These are phyloP conservation scores for Neria commutata DNA, from an alignment of 2,888 invertebrate genomes.

Conservation along the genomic window DNA sequence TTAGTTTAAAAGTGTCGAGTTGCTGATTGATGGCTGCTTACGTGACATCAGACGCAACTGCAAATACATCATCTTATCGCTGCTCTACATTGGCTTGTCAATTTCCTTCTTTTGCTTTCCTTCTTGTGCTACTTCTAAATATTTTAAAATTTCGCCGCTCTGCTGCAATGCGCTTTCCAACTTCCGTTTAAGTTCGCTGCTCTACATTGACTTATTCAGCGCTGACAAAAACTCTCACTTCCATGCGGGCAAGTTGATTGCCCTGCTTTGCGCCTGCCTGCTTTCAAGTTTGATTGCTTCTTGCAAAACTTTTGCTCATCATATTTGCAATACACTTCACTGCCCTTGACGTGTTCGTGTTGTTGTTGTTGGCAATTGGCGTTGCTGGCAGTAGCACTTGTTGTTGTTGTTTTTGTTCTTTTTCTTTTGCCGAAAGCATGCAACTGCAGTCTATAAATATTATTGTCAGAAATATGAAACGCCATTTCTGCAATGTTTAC, in stretches of 20 bases:
- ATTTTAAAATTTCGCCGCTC: neutral
- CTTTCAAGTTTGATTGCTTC: slow-evolving; percentile 3
- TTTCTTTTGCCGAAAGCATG: neutral
- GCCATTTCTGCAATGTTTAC: no score
- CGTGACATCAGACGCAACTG: neutral
- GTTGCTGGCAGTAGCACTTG: slow-evolving; percentile 9
- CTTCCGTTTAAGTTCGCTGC: slow-evolving; percentile 46
- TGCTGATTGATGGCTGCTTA: no score
- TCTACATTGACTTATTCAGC: slow-evolving; percentile 52
- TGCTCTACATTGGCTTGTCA: slow-evolving; percentile 19
- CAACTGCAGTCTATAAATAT: no score
- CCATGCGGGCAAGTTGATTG: slow-evolving; percentile 45
- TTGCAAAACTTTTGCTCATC: slow-evolving; percentile 20
- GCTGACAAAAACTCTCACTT: slow-evolving; percentile 43
- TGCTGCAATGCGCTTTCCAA: slow-evolving; percentile 39
- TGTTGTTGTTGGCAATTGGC: slow-evolving; percentile 15
- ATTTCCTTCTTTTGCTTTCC: slow-evolving; percentile 11
- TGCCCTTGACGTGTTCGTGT: slow-evolving; percentile 2
- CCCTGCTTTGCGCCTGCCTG: slow-evolving; percentile 23
- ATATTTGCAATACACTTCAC: slow-evolving; percentile 28
- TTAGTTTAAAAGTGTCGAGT: no score
- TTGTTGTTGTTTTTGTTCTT: neutral
- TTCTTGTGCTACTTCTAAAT: neutral
- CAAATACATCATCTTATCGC: neutral
- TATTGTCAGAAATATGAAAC: no score